Conservation (phyloP, 2,113 vertebrate genomes). For the Elephas maximus region DNA sequence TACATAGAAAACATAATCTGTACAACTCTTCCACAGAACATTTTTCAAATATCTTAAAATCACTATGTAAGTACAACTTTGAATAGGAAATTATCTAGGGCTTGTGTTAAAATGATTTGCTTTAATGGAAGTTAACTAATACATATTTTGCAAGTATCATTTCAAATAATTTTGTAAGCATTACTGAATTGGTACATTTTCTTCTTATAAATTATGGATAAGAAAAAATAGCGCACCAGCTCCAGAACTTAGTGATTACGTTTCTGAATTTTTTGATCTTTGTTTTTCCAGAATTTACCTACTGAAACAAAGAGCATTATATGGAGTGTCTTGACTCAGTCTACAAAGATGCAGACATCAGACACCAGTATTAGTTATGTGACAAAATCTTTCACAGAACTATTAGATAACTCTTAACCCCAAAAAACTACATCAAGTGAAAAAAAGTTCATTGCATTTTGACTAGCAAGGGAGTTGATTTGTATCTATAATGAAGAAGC, state of each 20-base stretch:
- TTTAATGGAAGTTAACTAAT: slow-evolving; percentile 28
- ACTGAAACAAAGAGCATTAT: neutral
- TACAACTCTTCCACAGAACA: neutral
- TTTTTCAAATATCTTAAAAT: neutral
- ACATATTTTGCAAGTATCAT: neutral
- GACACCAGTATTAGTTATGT: no score
- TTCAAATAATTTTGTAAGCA: neutral
- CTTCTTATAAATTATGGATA: neutral
- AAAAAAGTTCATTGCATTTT: neutral
- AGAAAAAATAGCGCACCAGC: neutral
- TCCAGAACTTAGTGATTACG: neutral
- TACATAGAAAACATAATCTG: neutral
- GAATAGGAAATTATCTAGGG: neutral
- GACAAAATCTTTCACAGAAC: neutral
- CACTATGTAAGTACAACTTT: neutral
- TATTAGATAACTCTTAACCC: neutral
- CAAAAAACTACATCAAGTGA: neutral
- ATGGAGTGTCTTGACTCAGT: neutral
- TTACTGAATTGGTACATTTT: neutral
- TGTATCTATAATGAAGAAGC: neutral
- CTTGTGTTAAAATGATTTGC: neutral
- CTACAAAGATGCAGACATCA: neutral
- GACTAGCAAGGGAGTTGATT: neutral
- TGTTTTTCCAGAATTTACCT: neutral
- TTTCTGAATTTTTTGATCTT: neutral